Evolutionary conservation across 2,797 vertebrate species (phyloP), one percentile per base, ranked within the genome.

Genomic region (Austrolebias charrua): DNA sequence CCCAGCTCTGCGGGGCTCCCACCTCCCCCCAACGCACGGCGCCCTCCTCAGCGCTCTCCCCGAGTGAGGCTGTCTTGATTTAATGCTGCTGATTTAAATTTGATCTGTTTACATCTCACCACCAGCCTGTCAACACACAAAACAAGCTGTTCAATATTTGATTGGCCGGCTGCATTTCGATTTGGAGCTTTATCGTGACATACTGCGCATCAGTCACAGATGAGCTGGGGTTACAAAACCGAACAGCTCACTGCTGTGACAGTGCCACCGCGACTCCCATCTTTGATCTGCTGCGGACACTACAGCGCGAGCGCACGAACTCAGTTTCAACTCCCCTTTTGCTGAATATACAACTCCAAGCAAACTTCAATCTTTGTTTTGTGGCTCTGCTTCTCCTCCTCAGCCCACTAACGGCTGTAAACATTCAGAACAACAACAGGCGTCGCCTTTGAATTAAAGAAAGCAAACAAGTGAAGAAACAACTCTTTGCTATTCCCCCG

Each of bases 391-490:
- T 73, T 78, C 47, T 72, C 75, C 76, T 71, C 74, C 77, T 69
- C 72, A 53, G 78, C 78, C 75, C 77, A 85, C 81, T 73, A 76
- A 77, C 52, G 58, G 81, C 81, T 89, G 85, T 66, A 72, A 56
- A 71, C 83, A 87, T 88, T 90, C 89, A 89, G 86, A 90, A 78
- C 81, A 83, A 64, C 84, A 87, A 78, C 84, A 85, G 69, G 82
- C 57, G 86, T 87, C 85, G 83, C 79, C 73, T 87, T 74, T 51
- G 69, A 73, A 84, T 85, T 89, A 84, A 85, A 88, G 77, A 86
- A 83, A 88, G 76, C 86, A 90, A 91, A 89, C 82, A 87, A 88
- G 72, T 69, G 80, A 72, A 84, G 78, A 85, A 87, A 89, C 83
- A 82, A 82, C 64, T 61, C 52, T 24, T 67, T 24, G 24, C 73